Percentiles rank a stretch among this genome's conserved stretches.
Evolutionary conservation across 1,140 invertebrate species (phyloP).

Genomic region (Metaphire vulgaris): DNA sequence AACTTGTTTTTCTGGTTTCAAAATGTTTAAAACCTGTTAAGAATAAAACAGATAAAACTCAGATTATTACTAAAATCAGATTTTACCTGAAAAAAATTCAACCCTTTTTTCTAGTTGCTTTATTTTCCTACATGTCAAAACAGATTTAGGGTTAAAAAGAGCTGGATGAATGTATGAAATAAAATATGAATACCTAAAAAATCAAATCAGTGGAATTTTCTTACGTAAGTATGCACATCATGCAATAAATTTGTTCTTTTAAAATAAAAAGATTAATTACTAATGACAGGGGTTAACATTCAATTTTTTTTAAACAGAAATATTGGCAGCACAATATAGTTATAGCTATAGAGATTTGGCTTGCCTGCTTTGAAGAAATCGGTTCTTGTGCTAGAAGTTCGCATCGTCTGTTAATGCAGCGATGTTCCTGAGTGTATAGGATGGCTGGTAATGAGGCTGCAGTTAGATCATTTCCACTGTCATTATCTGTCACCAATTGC

Average conservation of each 20-base stretch:
- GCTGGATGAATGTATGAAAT: slow-evolving; percentile 31
- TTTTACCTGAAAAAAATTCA: slow-evolving; percentile 1
- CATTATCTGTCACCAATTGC: slow-evolving; percentile 36
- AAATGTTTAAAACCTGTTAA: slow-evolving; percentile 59
- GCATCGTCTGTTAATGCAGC: slow-evolving; percentile 54
- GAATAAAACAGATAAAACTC: slow-evolving; percentile 54
- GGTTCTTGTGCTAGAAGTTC: slow-evolving; percentile 8
- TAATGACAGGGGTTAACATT: too few relatives aligned
- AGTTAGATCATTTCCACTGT: slow-evolving; percentile 37
- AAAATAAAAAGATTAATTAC: too few relatives aligned
- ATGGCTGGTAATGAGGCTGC: slow-evolving; percentile 75
- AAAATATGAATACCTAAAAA: too few relatives aligned
- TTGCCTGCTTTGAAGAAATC: slow-evolving; percentile 22
- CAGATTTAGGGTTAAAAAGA: slow-evolving; percentile 17
- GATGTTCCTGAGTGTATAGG: slow-evolving; percentile 70
- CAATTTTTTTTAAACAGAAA: too few relatives aligned
- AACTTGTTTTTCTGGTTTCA: slow-evolving; percentile 60
- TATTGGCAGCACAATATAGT: too few relatives aligned
- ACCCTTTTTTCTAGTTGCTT: background rate
- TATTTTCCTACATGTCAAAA: slow-evolving; percentile 6
- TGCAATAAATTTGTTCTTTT: too few relatives aligned
- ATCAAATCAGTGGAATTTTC: too few relatives aligned
- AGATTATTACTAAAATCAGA: slow-evolving; percentile 6
- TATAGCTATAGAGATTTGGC: too few relatives aligned
- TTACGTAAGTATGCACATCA: too few relatives aligned